A percentile compares a stretch with the other conserved stretches of the same genome.
phyloP scores from a whole-genome alignment of 2,113 vertebrate species.

The Bubalus kerabau region DNA sequence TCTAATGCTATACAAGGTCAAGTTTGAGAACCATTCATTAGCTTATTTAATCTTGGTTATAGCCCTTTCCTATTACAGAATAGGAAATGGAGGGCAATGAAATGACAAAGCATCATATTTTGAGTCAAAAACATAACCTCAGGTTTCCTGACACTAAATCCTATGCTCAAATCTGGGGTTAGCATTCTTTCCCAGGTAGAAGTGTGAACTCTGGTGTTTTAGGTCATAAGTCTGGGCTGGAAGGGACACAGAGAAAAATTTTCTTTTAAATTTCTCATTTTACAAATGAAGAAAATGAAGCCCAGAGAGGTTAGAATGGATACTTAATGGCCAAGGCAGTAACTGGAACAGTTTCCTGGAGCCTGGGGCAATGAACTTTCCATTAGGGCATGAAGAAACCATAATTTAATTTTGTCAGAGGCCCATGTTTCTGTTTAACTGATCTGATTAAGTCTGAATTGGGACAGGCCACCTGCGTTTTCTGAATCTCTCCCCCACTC shows the following conservation, averaged over 20 bases:
- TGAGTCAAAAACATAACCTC: not conserved
- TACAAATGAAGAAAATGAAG: not conserved
- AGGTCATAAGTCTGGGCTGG: not conserved
- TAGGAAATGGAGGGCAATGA: not conserved
- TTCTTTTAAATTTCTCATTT: not conserved
- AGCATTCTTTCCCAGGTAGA: not conserved
- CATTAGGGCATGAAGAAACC: not conserved
- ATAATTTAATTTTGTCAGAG: constrained; percentile 20
- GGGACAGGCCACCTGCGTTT: not conserved
- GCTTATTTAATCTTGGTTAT: not conserved
- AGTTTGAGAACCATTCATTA: not conserved
- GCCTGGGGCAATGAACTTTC: not conserved
- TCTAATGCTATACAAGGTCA: not conserved
- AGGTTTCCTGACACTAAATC: not conserved
- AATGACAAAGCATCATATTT: not conserved
- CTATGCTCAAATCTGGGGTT: not conserved
- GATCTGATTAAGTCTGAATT: not conserved
- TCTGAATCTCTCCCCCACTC: not conserved
- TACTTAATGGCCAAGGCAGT: not conserved
- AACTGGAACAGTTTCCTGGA: not conserved
- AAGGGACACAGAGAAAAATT: not conserved
- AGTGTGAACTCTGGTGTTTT: not conserved
- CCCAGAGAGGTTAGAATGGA: not conserved
- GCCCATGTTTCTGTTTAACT: not conserved
- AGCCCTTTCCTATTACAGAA: not conserved